These are phyloP conservation scores for Sceloporus undulatus DNA, from an alignment of 2,113 vertebrate species.

Conservation along the genomic window DNA sequence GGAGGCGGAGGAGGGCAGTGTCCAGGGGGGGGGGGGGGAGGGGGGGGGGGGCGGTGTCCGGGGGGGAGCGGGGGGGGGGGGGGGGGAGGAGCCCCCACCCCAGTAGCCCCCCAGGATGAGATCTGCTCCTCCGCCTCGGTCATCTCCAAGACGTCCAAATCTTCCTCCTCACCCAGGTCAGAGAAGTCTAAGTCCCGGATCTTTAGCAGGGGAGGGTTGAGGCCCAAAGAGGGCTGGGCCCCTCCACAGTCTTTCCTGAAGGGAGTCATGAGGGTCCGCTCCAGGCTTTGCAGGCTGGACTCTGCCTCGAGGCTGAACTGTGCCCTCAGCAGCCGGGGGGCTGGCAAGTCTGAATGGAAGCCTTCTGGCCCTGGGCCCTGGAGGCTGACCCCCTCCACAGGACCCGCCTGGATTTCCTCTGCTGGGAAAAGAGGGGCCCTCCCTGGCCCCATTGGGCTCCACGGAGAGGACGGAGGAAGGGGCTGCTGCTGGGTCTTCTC, in stretches of 20 bases:
- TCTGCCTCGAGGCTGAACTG: conserved; percentile 85
- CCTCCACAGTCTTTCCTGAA: conserved; percentile 76
- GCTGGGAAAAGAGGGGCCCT: conserved; percentile 23
- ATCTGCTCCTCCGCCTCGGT: conserved; percentile 68
- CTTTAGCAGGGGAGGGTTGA: conserved; percentile 76
- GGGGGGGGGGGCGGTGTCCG: conserved; percentile 60
- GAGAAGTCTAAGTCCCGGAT: conserved; percentile 98
- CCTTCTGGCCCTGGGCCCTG: not conserved
- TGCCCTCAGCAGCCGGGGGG: conserved; percentile 67
- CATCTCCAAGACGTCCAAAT: conserved; percentile 86
- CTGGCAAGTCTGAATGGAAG: conserved; percentile 44
- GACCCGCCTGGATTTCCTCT: not conserved
- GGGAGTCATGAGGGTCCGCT: conserved; percentile 77
- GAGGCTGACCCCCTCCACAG: not conserved
- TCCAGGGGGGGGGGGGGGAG: conserved; percentile 69
- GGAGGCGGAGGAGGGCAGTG: conserved; percentile 27
- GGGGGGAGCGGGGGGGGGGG: conserved; percentile 73
- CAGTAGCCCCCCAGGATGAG: conserved; percentile 42
- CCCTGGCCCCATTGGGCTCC: conserved; percentile 24
- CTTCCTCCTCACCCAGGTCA: conserved; percentile 93
- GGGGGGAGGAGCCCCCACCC: conserved; percentile 48
- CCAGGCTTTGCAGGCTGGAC: conserved; percentile 76
- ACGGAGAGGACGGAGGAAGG: conserved; percentile 64
- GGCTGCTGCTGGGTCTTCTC: too few relatives aligned
- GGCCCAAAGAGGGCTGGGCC: conserved; percentile 82